These are phyloP conservation scores for Ctenoplectra terminalis DNA, from an alignment of 1,140 invertebrate genomes.

Conservation along the genomic window DNA sequence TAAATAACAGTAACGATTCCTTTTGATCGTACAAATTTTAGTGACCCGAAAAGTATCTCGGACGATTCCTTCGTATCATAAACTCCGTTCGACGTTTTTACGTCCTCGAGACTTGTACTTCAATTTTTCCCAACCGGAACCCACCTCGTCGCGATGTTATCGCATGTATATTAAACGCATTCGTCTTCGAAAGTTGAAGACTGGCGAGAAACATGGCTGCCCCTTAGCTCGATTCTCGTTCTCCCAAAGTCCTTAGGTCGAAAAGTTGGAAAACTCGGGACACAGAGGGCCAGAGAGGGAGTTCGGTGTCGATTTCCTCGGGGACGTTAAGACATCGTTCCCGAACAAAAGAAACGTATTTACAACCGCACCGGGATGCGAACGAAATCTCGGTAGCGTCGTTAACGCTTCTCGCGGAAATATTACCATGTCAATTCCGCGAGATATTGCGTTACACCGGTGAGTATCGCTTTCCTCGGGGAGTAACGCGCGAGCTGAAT, in stretches of 20 bases:
- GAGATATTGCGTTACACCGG: constrained; percentile 55
- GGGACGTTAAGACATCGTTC: constrained; percentile 57
- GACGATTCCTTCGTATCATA: neutral
- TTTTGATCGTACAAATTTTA: neutral
- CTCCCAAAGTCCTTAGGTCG: neutral
- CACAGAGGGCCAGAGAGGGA: neutral
- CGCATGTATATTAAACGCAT: neutral
- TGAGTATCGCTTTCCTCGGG: constrained; percentile 49
- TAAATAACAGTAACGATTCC: no score
- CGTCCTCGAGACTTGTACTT: neutral
- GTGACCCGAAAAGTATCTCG: neutral
- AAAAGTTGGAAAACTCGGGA: constrained; percentile 55
- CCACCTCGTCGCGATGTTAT: neutral
- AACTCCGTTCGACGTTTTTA: neutral
- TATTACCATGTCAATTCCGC: constrained; percentile 59
- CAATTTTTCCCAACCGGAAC: neutral
- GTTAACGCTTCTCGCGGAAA: constrained; percentile 63
- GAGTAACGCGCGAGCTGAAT: constrained; percentile 41
- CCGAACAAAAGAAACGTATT: constrained; percentile 66
- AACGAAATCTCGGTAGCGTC: constrained; percentile 60
- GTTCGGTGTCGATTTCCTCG: constrained; percentile 65
- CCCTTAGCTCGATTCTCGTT: neutral
- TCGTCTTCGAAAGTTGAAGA: neutral
- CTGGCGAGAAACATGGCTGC: neutral
- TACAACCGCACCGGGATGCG: constrained; percentile 54